Percentiles rank a stretch among this genome's conserved stretches.
phyloP scores from a whole-genome alignment of 1,140 invertebrate genomes.

The Tenebrio molitor region DNA sequence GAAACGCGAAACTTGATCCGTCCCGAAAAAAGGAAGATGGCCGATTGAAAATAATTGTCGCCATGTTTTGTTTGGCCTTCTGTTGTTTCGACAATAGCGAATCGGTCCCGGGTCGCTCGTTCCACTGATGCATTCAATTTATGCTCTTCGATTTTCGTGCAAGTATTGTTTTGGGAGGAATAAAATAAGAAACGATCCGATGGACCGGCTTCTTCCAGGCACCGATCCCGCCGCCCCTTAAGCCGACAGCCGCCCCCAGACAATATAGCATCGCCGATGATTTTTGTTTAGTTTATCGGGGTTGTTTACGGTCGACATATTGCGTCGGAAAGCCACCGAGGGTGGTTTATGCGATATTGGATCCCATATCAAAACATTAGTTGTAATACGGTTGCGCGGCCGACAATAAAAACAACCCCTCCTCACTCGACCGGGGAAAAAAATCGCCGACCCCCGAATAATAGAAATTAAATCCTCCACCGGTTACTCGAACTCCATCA shows the following conservation, averaged over 20 bases:
- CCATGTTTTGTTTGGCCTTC: conserved; percentile 59
- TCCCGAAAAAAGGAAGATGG: conserved; percentile 55
- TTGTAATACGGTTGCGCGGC: conserved; percentile 24
- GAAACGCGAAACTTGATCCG: conserved; percentile 56
- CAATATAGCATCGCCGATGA: conserved; percentile 41
- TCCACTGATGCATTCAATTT: conserved; percentile 60
- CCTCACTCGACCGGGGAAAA: no score
- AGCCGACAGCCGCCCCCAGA: not conserved
- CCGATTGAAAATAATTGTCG: conserved; percentile 63
- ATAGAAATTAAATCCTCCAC: conserved; percentile 13
- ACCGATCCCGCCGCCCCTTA: not conserved
- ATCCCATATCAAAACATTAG: conserved; percentile 51
- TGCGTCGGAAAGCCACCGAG: conserved; percentile 51
- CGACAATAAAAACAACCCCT: conserved; percentile 23
- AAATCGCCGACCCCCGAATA: not conserved
- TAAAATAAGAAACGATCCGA: conserved; percentile 56
- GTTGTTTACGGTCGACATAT: conserved; percentile 56
- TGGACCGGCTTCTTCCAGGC: not conserved
- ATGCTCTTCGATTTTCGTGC: conserved; percentile 58
- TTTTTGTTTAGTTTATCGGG: conserved; percentile 58
- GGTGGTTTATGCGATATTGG: conserved; percentile 58
- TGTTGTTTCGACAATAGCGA: conserved; percentile 58
- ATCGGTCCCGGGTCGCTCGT: conserved; percentile 58
- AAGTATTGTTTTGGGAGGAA: conserved; percentile 59
- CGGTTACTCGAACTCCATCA: not conserved